Evolutionary conservation across 2,888 invertebrate genomes (phyloP).

Genomic region (Melolontha melolontha): DNA sequence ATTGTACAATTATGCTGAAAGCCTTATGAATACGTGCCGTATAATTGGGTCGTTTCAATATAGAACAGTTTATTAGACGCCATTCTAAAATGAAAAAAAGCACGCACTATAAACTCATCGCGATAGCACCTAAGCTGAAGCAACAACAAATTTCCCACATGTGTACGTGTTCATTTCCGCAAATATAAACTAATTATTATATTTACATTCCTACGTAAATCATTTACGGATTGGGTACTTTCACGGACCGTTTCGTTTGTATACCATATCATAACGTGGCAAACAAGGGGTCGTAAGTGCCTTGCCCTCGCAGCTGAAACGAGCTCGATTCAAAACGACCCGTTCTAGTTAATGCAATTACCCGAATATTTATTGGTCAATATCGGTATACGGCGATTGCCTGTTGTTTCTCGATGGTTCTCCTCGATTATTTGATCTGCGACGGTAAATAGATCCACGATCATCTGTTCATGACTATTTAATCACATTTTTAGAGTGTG

Average conservation of each 20-base stretch:
- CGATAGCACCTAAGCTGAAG: too few species aligned
- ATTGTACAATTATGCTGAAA: too few species aligned
- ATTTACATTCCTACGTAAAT: slow-evolving; percentile 6
- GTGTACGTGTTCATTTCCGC: background rate
- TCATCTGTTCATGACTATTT: slow-evolving; percentile 15
- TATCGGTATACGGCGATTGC: slow-evolving; percentile 1
- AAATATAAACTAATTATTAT: background rate
- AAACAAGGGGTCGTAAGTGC: slow-evolving; percentile 20
- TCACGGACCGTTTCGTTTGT: slow-evolving; percentile 7
- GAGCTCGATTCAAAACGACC: slow-evolving; percentile 9
- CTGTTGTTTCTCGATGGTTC: background rate
- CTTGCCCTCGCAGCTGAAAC: background rate
- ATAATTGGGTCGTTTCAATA: too few species aligned
- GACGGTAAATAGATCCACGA: slow-evolving; percentile 1
- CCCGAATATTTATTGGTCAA: slow-evolving; percentile 26
- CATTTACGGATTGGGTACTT: slow-evolving; percentile 7
- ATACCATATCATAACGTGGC: background rate
- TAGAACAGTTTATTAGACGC: too few species aligned
- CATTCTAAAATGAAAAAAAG: too few species aligned
- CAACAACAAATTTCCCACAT: too few species aligned
- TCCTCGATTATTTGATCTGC: slow-evolving; percentile 7
- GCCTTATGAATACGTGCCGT: too few species aligned
- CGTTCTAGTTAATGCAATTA: slow-evolving; percentile 32
- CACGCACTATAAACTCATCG: too few species aligned
- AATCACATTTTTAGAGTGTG: slow-evolving; percentile 2